Evolutionary conservation across 2,113 vertebrate species (phyloP).

Genomic region (Phylloscopus trochiloides): DNA sequence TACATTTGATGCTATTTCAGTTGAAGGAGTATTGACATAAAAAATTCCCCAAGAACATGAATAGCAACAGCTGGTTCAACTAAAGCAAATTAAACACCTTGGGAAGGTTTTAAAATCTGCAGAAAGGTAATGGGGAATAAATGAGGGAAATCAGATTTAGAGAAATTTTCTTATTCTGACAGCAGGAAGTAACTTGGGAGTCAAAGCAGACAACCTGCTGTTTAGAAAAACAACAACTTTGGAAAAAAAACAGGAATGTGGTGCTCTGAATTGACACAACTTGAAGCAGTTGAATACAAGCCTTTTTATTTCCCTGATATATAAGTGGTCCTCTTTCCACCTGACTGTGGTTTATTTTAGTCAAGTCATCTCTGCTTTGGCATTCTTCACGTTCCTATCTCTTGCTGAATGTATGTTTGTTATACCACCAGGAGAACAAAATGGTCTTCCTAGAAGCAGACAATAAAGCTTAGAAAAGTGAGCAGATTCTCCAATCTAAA

Average conservation of each 20-base stretch:
- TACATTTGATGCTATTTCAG: neutral
- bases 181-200: neutral
- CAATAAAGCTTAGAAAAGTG: neutral
- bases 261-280: neutral
- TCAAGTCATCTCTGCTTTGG: neutral
- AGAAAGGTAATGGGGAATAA: neutral
- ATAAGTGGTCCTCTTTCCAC: neutral
- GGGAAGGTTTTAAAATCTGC: neutral
- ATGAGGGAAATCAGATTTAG: neutral
- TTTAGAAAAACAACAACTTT: neutral
- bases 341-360: neutral
- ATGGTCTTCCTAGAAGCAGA: neutral
- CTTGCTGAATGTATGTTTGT: neutral
- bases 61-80: neutral
- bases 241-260: neutral
- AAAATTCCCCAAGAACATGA: neutral
- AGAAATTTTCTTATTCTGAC: neutral
- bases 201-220: neutral
- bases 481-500: neutral
- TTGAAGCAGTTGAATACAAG: neutral
- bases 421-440: neutral
- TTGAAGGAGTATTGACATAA: neutral
- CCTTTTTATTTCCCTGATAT: neutral
- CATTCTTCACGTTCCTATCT: neutral
- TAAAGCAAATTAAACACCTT: neutral